Evolutionary conservation across 92 coral and sea anemone species (phyloP).

Genomic region (Meandrina meandrites): DNA sequence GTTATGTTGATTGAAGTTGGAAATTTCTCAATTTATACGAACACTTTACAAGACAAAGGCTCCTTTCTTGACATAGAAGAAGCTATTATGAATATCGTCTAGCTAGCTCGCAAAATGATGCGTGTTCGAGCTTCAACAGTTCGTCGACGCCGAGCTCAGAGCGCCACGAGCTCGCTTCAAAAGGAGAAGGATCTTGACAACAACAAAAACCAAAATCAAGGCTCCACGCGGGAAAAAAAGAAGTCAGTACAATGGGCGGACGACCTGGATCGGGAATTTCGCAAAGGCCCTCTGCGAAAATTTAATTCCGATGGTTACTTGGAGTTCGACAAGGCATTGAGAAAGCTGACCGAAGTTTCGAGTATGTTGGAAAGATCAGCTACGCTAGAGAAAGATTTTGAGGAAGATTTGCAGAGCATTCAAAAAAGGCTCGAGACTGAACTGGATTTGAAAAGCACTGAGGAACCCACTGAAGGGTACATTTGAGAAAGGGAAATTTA

Average conservation of each 20-base stretch:
- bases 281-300: neutral
- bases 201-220: neutral
- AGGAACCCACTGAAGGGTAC: neutral
- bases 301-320: neutral
- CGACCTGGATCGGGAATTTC: neutral
- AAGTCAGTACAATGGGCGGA: constrained; percentile 17
- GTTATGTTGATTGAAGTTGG: neutral
- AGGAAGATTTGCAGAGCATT: constrained; percentile 60
- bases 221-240: neutral
- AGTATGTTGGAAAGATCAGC: constrained; percentile 57
- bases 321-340: constrained; percentile 14
- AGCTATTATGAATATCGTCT: neutral
- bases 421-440: constrained; percentile 50
- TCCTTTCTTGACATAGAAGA: neutral
- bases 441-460: neutral
- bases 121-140: constrained; percentile 11
- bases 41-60: neutral
- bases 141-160: neutral
- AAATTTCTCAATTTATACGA: neutral
- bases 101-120: constrained; percentile 7
- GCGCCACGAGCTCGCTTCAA: neutral
- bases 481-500: neutral
- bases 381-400: constrained; percentile 70
- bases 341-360: neutral
- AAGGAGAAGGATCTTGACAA: neutral